Percentiles rank a stretch among this genome's conserved stretches.
Conservation (phyloP, 1,140 invertebrate species). For the Coenobita brevimanus region DNA sequence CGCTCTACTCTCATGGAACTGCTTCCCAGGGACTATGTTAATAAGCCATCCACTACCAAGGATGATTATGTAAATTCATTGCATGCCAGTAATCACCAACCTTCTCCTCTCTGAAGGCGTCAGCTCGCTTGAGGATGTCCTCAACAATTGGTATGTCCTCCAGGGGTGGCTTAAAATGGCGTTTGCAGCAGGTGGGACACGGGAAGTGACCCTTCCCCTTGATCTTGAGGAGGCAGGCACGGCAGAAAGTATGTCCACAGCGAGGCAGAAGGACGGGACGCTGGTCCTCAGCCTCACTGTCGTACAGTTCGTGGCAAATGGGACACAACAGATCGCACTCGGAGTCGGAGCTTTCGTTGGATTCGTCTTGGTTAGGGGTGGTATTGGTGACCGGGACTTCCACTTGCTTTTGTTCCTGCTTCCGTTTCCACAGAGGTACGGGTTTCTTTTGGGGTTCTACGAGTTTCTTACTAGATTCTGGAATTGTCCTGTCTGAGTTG, state of each 20-base stretch:
- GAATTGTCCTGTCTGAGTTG: too few relatives aligned
- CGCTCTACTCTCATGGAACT: too few relatives aligned
- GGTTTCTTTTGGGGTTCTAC: too few relatives aligned
- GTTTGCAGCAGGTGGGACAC: slow-evolving; percentile 43
- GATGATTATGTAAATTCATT: too few relatives aligned
- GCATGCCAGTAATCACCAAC: too few relatives aligned
- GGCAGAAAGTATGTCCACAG: slow-evolving; percentile 48
- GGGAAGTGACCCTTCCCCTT: slow-evolving; percentile 39
- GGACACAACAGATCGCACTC: slow-evolving; percentile 20
- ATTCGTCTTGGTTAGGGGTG: neutral
- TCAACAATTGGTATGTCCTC: neutral
- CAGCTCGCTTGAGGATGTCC: slow-evolving; percentile 19
- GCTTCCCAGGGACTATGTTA: too few relatives aligned
- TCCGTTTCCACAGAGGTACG: too few relatives aligned
- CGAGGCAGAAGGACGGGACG: slow-evolving; percentile 29
- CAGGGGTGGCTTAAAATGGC: slow-evolving; percentile 31
- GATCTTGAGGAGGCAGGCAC: slow-evolving; percentile 21
- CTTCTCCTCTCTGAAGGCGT: slow-evolving; percentile 20
- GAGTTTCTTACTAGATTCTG: too few relatives aligned
- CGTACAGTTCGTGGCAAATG: slow-evolving; percentile 22
- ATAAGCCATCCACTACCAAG: too few relatives aligned
- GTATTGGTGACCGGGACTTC: too few relatives aligned
- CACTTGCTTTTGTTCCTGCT: too few relatives aligned
- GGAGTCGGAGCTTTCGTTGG: neutral
- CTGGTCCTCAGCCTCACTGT: slow-evolving; percentile 8